Conservation (phyloP, 2,113 vertebrate genomes). For the Clarias magur region DNA sequence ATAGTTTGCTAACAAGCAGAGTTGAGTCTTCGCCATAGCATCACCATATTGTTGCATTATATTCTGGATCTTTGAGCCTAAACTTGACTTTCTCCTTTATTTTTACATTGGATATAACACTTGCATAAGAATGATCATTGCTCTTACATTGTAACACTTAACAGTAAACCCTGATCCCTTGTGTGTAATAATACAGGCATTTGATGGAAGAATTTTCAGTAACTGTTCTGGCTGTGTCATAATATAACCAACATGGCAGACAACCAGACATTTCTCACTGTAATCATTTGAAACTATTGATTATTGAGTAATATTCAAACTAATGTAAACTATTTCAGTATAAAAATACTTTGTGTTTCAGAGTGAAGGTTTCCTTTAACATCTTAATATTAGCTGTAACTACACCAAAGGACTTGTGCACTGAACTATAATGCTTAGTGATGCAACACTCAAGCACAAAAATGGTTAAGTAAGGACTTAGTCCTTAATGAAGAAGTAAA, state of each 20-base stretch:
- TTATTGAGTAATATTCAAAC: no score
- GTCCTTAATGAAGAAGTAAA: no score
- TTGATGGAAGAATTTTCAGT: no score
- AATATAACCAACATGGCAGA: neutral
- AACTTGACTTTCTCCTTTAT: neutral
- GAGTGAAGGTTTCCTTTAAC: neutral
- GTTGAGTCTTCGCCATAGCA: neutral
- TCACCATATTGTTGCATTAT: neutral
- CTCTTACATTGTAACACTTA: neutral
- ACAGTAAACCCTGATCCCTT: neutral
- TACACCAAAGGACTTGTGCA: neutral
- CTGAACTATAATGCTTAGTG: neutral
- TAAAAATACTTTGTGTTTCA: neutral
- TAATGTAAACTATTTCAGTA: neutral
- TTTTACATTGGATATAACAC: neutral
- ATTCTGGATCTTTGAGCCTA: neutral
- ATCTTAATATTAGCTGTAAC: neutral
- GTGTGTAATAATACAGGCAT: neutral
- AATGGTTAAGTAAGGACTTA: neutral
- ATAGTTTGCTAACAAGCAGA: neutral
- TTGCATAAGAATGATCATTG: neutral
- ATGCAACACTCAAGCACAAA: neutral
- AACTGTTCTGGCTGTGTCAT: neutral
- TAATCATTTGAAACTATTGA: neutral
- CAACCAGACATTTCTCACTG: neutral